Evolutionary conservation across 2,113 vertebrate genomes (phyloP).

Genomic region (Crypturellus undulatus): DNA sequence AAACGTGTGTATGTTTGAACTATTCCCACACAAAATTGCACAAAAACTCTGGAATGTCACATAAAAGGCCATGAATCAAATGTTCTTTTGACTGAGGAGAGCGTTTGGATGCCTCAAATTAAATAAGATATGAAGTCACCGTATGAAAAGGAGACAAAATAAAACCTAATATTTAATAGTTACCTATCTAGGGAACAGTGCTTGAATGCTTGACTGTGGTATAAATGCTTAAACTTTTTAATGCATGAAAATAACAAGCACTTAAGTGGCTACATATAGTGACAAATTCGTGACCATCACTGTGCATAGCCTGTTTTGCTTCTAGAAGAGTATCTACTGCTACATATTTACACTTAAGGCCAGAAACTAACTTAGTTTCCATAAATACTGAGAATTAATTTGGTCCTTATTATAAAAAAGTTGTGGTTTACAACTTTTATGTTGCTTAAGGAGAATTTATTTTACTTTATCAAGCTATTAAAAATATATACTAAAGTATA

Average conservation of each 20-base stretch:
- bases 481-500: not conserved
- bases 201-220: not conserved
- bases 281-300: not conserved
- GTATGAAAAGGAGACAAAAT: not conserved
- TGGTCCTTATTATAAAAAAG: not conserved
- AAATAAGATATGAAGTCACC: not conserved
- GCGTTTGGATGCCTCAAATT: not conserved
- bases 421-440: not conserved
- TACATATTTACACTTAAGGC: not conserved
- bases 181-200: not conserved
- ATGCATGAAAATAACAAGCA: not conserved
- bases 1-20: not conserved
- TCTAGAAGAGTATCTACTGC: not conserved
- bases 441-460: not conserved
- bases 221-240: not conserved
- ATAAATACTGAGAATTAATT: not conserved
- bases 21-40: not conserved
- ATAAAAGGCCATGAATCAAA: not conserved
- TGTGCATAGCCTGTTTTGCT: not conserved
- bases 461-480: not conserved
- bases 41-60: not conserved
- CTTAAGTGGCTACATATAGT: not conserved
- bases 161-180: not conserved
- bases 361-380: not conserved
- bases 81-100: not conserved